Percentiles rank a stretch among this genome's conserved stretches.
These are phyloP conservation scores for Clarias gariepinus DNA, from an alignment of 2,113 vertebrate genomes.

Conservation along the genomic window DNA sequence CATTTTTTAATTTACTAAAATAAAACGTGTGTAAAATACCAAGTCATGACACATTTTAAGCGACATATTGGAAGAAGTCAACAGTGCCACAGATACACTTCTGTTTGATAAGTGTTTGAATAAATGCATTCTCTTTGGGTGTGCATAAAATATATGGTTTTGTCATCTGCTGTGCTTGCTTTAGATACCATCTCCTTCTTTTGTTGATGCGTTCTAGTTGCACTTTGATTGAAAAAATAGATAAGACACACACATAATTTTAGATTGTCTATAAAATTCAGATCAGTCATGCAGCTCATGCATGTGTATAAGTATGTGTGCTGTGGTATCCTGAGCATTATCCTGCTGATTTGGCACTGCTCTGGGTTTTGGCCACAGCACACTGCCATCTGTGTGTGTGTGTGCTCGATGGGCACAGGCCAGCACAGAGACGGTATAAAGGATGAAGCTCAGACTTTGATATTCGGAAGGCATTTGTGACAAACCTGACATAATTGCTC, in stretches of 20 bases:
- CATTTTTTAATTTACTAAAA: too few relatives aligned
- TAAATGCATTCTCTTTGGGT: not conserved
- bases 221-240: not conserved
- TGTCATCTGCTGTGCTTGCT: not conserved
- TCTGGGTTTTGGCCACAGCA: constrained; percentile 14
- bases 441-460: not conserved
- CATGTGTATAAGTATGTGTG: constrained; percentile 1
- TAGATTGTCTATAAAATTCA: not conserved
- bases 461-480: not conserved
- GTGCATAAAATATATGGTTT: not conserved
- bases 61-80: too few relatives aligned
- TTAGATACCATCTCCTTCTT: too few relatives aligned
- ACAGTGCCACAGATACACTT: not conserved
- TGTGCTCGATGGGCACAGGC: constrained; percentile 40
- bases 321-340: not conserved
- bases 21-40: too few relatives aligned
- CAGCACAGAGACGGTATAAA: not conserved
- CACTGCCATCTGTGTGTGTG: constrained; percentile 37
- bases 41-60: too few relatives aligned
- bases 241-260: not conserved
- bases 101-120: not conserved
- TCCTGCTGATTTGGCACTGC: constrained; percentile 32
- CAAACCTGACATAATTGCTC: not conserved
- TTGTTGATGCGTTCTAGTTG: too few relatives aligned
- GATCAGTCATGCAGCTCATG: not conserved